Conservation (phyloP, 2,888 invertebrate genomes). For the Neoitamus cyanurus region DNA sequence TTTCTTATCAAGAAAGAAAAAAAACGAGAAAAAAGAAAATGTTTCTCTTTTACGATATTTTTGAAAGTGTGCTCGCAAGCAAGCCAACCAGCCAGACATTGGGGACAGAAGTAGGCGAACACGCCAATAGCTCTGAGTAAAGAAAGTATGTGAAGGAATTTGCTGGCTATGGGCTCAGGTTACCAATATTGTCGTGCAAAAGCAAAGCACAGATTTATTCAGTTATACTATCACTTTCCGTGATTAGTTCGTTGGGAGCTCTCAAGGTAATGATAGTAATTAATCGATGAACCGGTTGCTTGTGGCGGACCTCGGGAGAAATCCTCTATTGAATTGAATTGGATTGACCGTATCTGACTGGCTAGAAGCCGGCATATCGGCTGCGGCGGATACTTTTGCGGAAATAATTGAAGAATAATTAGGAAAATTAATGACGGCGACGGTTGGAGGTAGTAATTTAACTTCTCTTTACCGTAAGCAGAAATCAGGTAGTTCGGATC, state of each 20-base stretch:
- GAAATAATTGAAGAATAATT: background rate
- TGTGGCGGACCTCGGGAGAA: background rate
- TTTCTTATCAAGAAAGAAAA: background rate
- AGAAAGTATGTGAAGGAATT: background rate
- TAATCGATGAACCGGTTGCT: background rate
- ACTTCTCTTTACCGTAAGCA: background rate
- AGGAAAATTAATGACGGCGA: background rate
- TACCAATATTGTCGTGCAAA: background rate
- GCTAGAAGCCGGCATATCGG: background rate
- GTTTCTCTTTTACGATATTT: background rate
- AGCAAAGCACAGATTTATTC: background rate
- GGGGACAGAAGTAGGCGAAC: background rate
- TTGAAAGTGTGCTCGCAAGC: background rate
- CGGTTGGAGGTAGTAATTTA: background rate
- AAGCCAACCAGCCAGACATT: background rate
- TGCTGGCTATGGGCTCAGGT: background rate
- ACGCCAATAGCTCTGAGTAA: background rate
- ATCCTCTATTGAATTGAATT: background rate
- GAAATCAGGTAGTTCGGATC: background rate
- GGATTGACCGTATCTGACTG: background rate
- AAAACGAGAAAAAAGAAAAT: background rate
- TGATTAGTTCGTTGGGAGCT: background rate
- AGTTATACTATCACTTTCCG: background rate
- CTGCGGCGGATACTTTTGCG: background rate
- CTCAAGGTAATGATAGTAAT: slow-evolving; percentile 4